Conservation (phyloP, 2,797 vertebrate species). For the Manis pentadactyla region DNA sequence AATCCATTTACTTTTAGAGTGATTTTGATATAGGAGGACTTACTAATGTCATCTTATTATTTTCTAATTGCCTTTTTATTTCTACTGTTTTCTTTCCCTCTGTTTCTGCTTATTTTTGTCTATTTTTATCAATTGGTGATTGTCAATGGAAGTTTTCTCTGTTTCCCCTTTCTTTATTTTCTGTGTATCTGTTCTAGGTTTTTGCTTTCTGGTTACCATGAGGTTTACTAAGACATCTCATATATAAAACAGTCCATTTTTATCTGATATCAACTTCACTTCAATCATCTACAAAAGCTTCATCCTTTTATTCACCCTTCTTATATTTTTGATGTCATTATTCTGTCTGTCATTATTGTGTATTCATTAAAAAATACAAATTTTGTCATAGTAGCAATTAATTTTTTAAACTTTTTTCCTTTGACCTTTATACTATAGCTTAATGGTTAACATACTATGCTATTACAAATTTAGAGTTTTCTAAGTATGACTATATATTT, state of each 20-base stretch:
- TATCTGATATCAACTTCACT: not conserved
- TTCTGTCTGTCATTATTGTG: not conserved
- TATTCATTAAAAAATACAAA: not conserved
- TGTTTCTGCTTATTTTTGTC: not conserved
- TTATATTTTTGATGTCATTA: not conserved
- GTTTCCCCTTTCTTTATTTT: not conserved
- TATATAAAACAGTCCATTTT: not conserved
- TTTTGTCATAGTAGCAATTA: not conserved
- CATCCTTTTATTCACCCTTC: not conserved
- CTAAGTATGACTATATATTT: not conserved
- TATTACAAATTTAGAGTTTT: not conserved
- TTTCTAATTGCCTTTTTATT: not conserved
- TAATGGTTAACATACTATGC: not conserved
- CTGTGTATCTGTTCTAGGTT: not conserved
- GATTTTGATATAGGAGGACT: not conserved
- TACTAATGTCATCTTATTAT: not conserved
- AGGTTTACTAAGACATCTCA: not conserved
- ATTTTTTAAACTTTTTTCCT: not conserved
- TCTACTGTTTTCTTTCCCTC: not conserved
- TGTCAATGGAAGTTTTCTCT: not conserved
- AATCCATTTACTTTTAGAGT: not conserved
- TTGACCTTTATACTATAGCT: not conserved
- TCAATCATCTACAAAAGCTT: not conserved
- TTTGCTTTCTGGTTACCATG: no score
- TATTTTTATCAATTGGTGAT: not conserved